Conservation (phyloP, 2,888 invertebrate genomes). For the Thymelicus sylvestris region DNA sequence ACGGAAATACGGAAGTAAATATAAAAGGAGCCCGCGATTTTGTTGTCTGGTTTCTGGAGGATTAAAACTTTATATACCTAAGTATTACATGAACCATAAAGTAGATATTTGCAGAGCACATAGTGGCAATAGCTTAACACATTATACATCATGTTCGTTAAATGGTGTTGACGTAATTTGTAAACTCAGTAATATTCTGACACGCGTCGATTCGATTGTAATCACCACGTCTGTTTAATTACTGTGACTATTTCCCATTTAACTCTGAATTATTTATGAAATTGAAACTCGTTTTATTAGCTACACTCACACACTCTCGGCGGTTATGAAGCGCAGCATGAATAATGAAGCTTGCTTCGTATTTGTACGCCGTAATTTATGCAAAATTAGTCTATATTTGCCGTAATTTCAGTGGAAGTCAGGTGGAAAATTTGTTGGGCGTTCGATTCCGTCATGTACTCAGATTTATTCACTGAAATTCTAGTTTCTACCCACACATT, state of each 20-base stretch:
- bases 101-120: background rate
- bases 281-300: constrained; percentile 54
- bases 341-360: constrained; percentile 43
- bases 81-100: background rate
- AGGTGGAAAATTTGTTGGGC: constrained; percentile 27
- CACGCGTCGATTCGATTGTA: constrained; percentile 39
- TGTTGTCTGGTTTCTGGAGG: background rate
- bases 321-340: constrained; percentile 53
- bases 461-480: constrained; percentile 9
- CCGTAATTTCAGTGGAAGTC: background rate
- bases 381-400: constrained; percentile 37
- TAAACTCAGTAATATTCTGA: constrained; percentile 8
- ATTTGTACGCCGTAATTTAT: constrained; percentile 37
- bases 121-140: background rate
- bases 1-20: background rate
- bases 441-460: constrained; percentile 9
- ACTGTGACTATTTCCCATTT: constrained; percentile 47
- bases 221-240: constrained; percentile 42
- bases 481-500: background rate
- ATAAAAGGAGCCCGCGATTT: background rate
- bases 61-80: background rate
- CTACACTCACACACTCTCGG: constrained; percentile 31
- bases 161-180: background rate
- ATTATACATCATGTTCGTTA: background rate
- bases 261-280: constrained; percentile 53